Percentiles rank a stretch among this genome's conserved stretches.
These are phyloP conservation scores for Corythaeola cristata DNA, from an alignment of 2,113 vertebrate species.

Conservation along the genomic window DNA sequence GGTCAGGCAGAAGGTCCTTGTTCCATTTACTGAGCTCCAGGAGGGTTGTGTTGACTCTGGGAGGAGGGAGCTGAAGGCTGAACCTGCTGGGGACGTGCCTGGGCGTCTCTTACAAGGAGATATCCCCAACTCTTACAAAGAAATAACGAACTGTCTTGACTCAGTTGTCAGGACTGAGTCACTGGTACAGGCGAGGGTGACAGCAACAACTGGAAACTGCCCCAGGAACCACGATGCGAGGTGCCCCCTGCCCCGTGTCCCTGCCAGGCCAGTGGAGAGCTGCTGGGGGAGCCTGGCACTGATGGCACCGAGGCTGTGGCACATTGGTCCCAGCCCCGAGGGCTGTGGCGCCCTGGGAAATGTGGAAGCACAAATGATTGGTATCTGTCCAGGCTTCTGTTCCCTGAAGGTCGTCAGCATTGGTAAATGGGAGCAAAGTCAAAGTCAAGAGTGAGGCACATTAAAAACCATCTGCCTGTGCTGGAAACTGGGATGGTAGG, in stretches of 20 bases:
- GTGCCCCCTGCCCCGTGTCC: fast-evolving
- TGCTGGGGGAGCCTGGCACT: not conserved
- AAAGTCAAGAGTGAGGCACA: not conserved
- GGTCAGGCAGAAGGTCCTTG: not conserved
- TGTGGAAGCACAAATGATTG: not conserved
- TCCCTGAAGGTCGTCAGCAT: not conserved
- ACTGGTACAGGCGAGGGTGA: not conserved
- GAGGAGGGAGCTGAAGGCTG: not conserved
- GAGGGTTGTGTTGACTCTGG: not conserved
- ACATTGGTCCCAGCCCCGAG: fast-evolving
- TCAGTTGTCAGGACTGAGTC: not conserved
- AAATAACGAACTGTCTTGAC: not conserved
- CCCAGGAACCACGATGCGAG: fast-evolving
- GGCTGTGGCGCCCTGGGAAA: not conserved
- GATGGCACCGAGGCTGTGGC: not conserved
- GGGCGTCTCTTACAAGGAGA: not conserved
- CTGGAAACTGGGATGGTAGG: not conserved
- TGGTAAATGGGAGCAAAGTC: not conserved
- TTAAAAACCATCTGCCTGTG: not conserved
- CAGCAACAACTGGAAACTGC: not conserved
- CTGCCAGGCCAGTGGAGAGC: not conserved
- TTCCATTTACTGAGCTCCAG: not conserved
- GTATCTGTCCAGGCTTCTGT: not conserved
- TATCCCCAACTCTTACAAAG: not conserved
- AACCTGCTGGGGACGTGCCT: fast-evolving